Evolutionary conservation across 2,888 invertebrate species (phyloP).

Genomic region (Paralinhomoeus sp.): DNA sequence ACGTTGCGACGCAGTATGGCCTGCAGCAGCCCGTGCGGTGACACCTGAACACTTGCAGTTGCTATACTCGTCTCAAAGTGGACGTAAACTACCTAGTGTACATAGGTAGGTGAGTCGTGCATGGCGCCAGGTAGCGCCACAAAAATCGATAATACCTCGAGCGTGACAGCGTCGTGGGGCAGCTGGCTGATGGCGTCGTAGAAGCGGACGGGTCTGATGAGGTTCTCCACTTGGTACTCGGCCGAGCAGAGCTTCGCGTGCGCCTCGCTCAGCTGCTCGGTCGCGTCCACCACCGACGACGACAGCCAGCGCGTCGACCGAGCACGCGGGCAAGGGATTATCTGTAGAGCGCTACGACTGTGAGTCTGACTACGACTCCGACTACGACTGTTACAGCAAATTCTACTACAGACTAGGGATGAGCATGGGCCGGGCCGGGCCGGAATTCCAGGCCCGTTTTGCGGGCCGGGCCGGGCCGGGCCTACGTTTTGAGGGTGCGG

Average conservation of each 20-base stretch:
- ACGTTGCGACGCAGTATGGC: slow-evolving; percentile 70
- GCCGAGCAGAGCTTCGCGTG: slow-evolving; percentile 47
- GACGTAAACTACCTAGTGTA: background rate
- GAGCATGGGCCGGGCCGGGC: too few relatives aligned
- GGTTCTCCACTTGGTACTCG: slow-evolving; percentile 77
- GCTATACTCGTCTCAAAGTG: too few relatives aligned
- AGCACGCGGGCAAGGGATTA: too few relatives aligned
- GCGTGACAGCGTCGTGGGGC: slow-evolving; percentile 59
- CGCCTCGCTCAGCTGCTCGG: slow-evolving; percentile 44
- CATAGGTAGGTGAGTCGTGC: background rate
- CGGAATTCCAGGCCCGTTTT: too few relatives aligned
- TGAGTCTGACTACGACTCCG: too few relatives aligned
- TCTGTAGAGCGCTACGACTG: too few relatives aligned
- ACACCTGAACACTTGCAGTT: slow-evolving; percentile 41
- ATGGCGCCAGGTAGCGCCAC: background rate
- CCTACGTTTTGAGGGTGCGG: too few relatives aligned
- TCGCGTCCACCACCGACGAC: slow-evolving; percentile 60
- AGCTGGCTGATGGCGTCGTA: slow-evolving; percentile 54
- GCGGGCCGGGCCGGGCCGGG: too few relatives aligned
- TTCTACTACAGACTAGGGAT: too few relatives aligned
- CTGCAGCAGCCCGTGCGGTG: slow-evolving; percentile 78
- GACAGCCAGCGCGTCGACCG: slow-evolving; percentile 74
- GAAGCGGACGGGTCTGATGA: slow-evolving; percentile 72
- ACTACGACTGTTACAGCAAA: too few relatives aligned
- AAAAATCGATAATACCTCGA: slow-evolving; percentile 39